Evolutionary conservation across 2,888 invertebrate species (phyloP), one percentile per base, ranked within the genome.

Genomic region (Stenotaenia linearis): DNA sequence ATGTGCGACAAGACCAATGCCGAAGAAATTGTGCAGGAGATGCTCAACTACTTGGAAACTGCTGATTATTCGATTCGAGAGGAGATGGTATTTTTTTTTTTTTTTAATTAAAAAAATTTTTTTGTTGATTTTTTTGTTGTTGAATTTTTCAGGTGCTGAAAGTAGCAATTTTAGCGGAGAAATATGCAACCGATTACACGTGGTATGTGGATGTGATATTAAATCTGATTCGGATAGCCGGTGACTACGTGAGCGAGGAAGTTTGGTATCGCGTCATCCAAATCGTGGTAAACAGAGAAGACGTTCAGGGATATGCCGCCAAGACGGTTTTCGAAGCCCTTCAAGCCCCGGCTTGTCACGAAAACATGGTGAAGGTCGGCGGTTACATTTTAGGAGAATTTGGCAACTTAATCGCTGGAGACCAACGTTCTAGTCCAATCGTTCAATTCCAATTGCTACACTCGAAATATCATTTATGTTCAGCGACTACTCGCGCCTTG

Each of bases 281-380:
- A 89, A 99, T 99, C 85, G 98, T 99, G 40, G 98, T 99, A 83
- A 99, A 99, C 86, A 91, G 98, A 84, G 98, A 99, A 86, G 99
- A 99, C 88, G 98, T 99, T 1, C 99, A 99, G 88, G 98, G 97
- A 23, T 99, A 99, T 89, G 98, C 99, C 81, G 98, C 98, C 77
- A 99, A 99, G 89, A 99, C 98, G 79, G 98, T 98, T 28, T 99
- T 99, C 89, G 99, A 99, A 91, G 97, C 97, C 80, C 88, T 98
- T 79, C 98, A 99, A 89, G 98, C 98, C 37, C 98, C 98, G 23
- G 98, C 99, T 30, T 99, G 99, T 85, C 99, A 99, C 87, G 99
- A 99, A 88, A 99, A 99, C 87, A 99, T 99, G 99, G 98, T 99
- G 0, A 99, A 99, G 91, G 99, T 99, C 79, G 98, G 98, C 81